A percentile compares a stretch with the other conserved stretches of the same genome.
These are phyloP conservation scores for Ceratothoa steindachneri DNA, from an alignment of 2,888 invertebrate species.

Conservation along the genomic window DNA sequence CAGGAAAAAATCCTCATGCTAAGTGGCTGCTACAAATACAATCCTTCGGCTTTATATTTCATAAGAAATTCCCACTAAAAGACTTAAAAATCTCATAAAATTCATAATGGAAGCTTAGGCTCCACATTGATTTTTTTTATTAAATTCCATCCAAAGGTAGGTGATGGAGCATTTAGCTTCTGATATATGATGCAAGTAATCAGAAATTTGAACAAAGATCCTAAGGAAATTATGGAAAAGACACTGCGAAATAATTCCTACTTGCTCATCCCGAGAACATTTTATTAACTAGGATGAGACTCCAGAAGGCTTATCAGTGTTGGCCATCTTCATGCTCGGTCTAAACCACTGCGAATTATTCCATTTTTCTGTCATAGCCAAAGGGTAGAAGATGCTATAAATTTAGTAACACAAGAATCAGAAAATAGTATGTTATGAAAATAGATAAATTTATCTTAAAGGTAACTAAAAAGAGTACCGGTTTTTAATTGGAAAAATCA, in stretches of 20 bases:
- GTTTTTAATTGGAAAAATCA: too few species aligned
- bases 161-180: background rate
- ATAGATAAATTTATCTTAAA: too few species aligned
- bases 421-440: too few species aligned
- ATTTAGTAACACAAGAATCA: background rate
- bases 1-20: background rate
- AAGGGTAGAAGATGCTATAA: background rate
- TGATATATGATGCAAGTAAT: background rate
- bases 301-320: too few species aligned
- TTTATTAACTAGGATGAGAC: too few species aligned
- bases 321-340: too few species aligned
- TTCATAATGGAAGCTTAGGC: background rate
- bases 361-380: too few species aligned
- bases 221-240: too few species aligned
- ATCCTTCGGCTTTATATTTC: background rate
- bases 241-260: too few species aligned
- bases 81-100: background rate
- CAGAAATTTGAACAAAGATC: background rate
- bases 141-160: background rate
- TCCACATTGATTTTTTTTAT: background rate
- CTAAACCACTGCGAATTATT: too few species aligned
- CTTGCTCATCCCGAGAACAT: too few species aligned
- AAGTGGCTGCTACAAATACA: background rate
- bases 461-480: too few species aligned
- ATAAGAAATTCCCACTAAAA: background rate